These are phyloP conservation scores for Apolygus lucorum DNA, from an alignment of 1,140 invertebrate species.

Conservation along the genomic window DNA sequence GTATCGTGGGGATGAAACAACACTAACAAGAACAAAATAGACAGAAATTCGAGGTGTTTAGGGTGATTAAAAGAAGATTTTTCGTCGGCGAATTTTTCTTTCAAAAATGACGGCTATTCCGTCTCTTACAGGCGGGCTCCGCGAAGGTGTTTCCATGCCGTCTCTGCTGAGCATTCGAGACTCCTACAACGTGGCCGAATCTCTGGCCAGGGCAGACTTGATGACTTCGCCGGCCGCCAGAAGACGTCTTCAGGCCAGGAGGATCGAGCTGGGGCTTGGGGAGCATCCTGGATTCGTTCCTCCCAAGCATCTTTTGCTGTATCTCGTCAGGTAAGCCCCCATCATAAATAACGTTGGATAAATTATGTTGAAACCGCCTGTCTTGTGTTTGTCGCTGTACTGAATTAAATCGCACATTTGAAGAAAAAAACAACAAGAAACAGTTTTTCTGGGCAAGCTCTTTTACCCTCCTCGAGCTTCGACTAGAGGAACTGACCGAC, in stretches of 20 bases:
- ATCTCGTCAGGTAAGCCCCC: slow-evolving; percentile 51
- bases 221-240: slow-evolving; percentile 48
- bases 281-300: slow-evolving; percentile 44
- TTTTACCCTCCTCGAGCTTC: no score
- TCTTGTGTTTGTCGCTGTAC: no score
- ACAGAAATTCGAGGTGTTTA: no score
- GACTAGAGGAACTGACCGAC: no score
- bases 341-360: neutral
- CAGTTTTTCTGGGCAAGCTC: no score
- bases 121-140: slow-evolving; percentile 21
- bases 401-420: no score
- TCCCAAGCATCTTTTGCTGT: slow-evolving; percentile 51
- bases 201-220: slow-evolving; percentile 47
- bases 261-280: slow-evolving; percentile 43
- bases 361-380: no score
- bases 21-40: no score
- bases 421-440: no score
- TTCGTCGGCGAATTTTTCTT: no score
- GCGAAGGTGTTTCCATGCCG: slow-evolving; percentile 25
- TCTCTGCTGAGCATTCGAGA: slow-evolving; percentile 41
- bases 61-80: no score
- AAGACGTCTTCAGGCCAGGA: slow-evolving; percentile 44
- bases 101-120: neutral
- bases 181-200: slow-evolving; percentile 48
- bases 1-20: neutral